Evolutionary conservation across 2,797 vertebrate species (phyloP), one percentile per base, ranked within the genome.

Genomic region (Eospalax fontanierii): DNA sequence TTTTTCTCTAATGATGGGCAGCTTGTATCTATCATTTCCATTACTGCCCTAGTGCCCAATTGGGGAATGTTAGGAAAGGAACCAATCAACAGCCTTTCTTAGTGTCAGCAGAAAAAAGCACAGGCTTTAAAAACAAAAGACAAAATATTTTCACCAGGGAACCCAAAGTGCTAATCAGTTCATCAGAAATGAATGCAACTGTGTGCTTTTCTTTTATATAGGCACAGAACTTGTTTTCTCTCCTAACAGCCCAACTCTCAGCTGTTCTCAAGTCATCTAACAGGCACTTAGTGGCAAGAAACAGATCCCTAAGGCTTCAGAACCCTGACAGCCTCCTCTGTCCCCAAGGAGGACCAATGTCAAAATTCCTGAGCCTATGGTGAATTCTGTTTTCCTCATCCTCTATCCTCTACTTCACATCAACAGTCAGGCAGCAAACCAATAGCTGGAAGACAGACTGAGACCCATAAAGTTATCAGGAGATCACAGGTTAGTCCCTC

Each of bases 71-170:
- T 9, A 70, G n/a, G 59, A 83, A 40, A 61, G 71, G 9, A 21
- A 35, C 16, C 18, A 54, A 21, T n/a, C 6, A 33, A 43, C 28
- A 63, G 57, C 46, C 26, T 59, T 46, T 35, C 76, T 66, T 15
- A 74, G 43, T 50, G 68, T 89, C 66, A 35, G 35, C 6, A 91
- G 63, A 80, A 92, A 75, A 66, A 71, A 38, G 35, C 6, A n/a
- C 79, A 86, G 19, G 16, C 16, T 90, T 90, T 7, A 33, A 30
- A 81, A 50, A 79, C 81, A 83, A 85, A 8, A 65, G 6, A 35
- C 15, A 38, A 80, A 91, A 46, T 80, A 68, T 61, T 76, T 96
- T 89, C 57, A 82, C 50, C n/a, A 87, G 57, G 65, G 43, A 93
- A 78, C 65, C 43, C 50, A 90, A 59, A 43, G 35, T 61, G 86